A percentile compares a stretch with the other conserved stretches of the same genome.
Conservation (phyloP, 2,113 vertebrate species). For the Pandion haliaetus region DNA sequence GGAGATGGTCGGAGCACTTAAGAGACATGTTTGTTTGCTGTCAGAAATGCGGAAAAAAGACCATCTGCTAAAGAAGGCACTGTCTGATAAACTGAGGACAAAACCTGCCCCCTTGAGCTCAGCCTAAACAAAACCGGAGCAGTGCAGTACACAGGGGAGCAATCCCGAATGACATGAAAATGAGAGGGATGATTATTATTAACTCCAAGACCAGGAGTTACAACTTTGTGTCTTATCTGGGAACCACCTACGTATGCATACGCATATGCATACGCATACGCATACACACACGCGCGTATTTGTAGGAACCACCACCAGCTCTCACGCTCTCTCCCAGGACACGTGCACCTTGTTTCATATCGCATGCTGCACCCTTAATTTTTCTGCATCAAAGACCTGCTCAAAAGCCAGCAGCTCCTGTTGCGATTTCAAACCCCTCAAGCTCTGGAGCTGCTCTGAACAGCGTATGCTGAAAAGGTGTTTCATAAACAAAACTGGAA, state of each 20-base stretch:
- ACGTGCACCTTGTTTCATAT: neutral
- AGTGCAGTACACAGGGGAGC: neutral
- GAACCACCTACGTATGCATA: accelerated
- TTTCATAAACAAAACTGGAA: neutral
- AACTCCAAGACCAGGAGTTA: neutral
- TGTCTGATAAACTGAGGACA: neutral
- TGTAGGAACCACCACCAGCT: neutral
- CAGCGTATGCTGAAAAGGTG: neutral
- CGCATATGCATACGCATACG: neutral
- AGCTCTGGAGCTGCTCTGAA: neutral
- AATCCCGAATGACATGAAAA: neutral
- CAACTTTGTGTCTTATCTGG: neutral
- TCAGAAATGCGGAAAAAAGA: neutral
- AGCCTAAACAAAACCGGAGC: neutral
- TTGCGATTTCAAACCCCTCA: neutral
- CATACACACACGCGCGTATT: neutral
- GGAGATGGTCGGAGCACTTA: neutral
- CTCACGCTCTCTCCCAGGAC: accelerated
- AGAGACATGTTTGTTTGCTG: neutral
- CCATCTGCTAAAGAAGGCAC: neutral
- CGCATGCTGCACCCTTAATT: accelerated
- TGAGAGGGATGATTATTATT: neutral
- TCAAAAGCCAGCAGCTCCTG: neutral
- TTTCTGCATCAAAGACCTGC: neutral
- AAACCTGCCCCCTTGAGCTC: neutral